These are phyloP conservation scores for Brienomyrus longianalis DNA, from an alignment of 2,113 vertebrate species.

Conservation along the genomic window DNA sequence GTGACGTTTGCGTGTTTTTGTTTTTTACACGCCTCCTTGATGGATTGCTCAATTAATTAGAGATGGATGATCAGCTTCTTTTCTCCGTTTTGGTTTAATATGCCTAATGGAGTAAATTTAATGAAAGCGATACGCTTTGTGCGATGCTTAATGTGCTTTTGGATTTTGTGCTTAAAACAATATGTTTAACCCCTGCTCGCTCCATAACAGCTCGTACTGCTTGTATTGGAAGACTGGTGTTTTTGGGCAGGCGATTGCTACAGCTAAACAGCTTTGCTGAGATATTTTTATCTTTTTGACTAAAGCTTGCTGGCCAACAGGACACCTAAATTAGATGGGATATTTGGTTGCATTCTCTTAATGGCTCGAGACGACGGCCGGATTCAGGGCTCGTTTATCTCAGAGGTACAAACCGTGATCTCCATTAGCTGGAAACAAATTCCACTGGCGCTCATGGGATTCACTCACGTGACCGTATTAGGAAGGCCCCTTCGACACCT, in stretches of 20 bases:
- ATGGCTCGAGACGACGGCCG: neutral
- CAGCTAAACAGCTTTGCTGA: neutral
- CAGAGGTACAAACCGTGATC: neutral
- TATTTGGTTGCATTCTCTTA: neutral
- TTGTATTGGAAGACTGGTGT: neutral
- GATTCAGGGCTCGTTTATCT: neutral
- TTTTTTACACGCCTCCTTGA: neutral
- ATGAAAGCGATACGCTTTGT: neutral
- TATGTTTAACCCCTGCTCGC: neutral
- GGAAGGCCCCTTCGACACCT: neutral
- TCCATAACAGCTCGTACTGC: neutral
- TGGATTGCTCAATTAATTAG: slow-evolving; percentile 5
- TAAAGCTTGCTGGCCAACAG: neutral
- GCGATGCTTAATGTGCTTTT: neutral
- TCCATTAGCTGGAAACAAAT: neutral
- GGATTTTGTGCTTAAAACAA: neutral
- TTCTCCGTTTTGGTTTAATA: neutral
- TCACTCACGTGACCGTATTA: neutral
- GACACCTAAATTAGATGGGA: neutral
- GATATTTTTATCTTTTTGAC: neutral
- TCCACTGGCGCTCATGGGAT: neutral
- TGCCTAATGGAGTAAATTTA: neutral
- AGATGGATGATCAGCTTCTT: neutral
- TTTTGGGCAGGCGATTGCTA: neutral
- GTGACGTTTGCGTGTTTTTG: neutral